phyloP scores from a whole-genome alignment of 2,797 vertebrate species.

The Gymnothorax reevesii region DNA sequence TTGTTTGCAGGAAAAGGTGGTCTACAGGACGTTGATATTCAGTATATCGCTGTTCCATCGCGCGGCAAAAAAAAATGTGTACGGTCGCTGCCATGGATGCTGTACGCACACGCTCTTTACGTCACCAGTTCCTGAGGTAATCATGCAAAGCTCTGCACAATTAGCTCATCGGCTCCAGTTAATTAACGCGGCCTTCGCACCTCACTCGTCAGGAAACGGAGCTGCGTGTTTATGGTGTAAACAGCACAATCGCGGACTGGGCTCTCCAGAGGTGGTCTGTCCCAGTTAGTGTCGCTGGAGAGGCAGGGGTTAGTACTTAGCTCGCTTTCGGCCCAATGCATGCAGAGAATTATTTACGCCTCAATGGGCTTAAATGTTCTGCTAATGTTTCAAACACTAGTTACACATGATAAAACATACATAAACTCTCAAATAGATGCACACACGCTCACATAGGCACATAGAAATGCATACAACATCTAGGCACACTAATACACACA shows the following conservation, averaged over 20 bases:
- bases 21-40: too few species aligned
- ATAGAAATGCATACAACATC: neutral
- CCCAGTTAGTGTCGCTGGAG: slow-evolving; percentile 79
- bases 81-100: neutral
- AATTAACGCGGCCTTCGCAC: slow-evolving; percentile 11
- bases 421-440: neutral
- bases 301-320: slow-evolving; percentile 54
- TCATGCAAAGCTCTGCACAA: neutral
- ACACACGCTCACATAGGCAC: neutral
- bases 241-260: slow-evolving; percentile 53
- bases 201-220: neutral
- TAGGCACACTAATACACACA: neutral
- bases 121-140: neutral
- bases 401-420: neutral
- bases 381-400: neutral
- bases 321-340: slow-evolving; percentile 62
- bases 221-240: slow-evolving; percentile 40
- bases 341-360: slow-evolving; percentile 62
- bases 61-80: neutral
- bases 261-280: slow-evolving; percentile 71
- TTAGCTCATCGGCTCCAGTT: slow-evolving; percentile 13
- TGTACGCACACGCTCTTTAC: neutral
- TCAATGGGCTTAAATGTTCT: slow-evolving; percentile 34
- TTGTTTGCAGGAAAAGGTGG: neutral
- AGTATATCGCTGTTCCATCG: neutral